A percentile compares a stretch with the other conserved stretches of the same genome.
Conservation (phyloP, 1,140 invertebrate genomes). For the Saccostrea glomerata region DNA sequence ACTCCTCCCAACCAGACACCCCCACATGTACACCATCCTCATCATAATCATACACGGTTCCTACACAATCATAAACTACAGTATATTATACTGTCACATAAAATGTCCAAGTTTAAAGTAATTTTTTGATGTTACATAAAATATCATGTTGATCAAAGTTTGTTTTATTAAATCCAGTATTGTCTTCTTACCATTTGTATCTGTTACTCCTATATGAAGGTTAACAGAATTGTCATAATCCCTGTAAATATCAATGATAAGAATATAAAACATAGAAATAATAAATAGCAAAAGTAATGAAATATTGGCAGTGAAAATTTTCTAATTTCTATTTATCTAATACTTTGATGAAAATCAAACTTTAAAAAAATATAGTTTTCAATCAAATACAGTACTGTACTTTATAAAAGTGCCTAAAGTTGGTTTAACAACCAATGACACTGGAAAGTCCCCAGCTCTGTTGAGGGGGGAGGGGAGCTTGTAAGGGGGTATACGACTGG, state of each 20-base stretch:
- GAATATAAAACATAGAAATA: constrained; percentile 4
- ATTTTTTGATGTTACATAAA: too few relatives aligned
- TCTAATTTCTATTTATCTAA: background rate
- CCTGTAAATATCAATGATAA: background rate
- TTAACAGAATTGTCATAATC: constrained; percentile 41
- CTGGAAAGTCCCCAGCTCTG: constrained; percentile 86
- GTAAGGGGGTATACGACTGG: constrained; percentile 86
- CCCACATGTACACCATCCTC: constrained; percentile 84
- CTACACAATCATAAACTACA: constrained; percentile 49
- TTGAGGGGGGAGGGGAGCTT: constrained; percentile 89
- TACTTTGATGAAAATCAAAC: background rate
- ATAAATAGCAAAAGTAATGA: background rate
- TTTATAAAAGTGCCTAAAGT: constrained; percentile 90
- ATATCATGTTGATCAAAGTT: too few relatives aligned
- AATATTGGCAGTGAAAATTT: background rate
- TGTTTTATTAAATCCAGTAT: too few relatives aligned
- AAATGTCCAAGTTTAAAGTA: too few relatives aligned
- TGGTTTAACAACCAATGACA: constrained; percentile 88
- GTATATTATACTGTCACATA: too few relatives aligned
- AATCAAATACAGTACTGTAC: constrained; percentile 80
- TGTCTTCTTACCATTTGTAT: constrained; percentile 13
- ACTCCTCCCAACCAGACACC: constrained; percentile 84
- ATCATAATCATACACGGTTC: constrained; percentile 88
- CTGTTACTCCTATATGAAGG: constrained; percentile 51
- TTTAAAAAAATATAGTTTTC: background rate